phyloP scores from a whole-genome alignment of 37 sponge, comb jelly and placozoan genomes.

The Halichondria panicea region DNA sequence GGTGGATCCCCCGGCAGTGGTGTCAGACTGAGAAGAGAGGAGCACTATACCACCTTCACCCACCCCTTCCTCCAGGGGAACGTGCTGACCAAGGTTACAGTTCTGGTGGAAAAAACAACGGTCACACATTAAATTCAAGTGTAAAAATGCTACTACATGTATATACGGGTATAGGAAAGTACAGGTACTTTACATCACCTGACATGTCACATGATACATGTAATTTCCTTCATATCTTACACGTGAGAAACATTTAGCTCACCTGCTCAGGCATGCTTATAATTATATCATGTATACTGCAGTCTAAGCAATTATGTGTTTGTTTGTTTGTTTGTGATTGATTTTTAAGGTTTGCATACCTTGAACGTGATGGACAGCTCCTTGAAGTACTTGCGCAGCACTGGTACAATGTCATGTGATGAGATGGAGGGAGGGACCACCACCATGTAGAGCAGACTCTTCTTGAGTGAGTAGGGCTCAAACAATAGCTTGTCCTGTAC shows the following conservation, averaged over 20 bases:
- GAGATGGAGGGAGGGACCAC: slow-evolving; percentile 10
- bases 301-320: too few relatives aligned
- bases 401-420: not conserved
- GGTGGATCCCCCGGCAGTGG: not conserved
- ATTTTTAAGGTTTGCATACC: too few relatives aligned
- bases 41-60: slow-evolving; percentile 36
- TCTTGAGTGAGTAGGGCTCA: slow-evolving; percentile 67
- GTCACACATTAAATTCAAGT: too few relatives aligned
- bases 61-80: slow-evolving; percentile 57
- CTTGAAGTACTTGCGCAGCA: slow-evolving; percentile 47
- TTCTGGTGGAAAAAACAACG: slow-evolving; percentile 20
- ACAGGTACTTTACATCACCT: too few relatives aligned
- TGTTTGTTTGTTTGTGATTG: too few relatives aligned
- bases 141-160: too few relatives aligned
- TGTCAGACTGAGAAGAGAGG: not conserved
- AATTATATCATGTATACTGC: too few relatives aligned
- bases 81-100: slow-evolving; percentile 59
- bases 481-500: slow-evolving; percentile 72
- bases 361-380: slow-evolving; percentile 65
- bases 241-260: too few relatives aligned
- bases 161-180: too few relatives aligned
- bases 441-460: slow-evolving; percentile 62
- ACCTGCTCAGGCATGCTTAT: too few relatives aligned
- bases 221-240: too few relatives aligned
- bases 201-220: too few relatives aligned